Conservation (phyloP, 2,888 invertebrate genomes). For the Heterodera filipjevi region DNA sequence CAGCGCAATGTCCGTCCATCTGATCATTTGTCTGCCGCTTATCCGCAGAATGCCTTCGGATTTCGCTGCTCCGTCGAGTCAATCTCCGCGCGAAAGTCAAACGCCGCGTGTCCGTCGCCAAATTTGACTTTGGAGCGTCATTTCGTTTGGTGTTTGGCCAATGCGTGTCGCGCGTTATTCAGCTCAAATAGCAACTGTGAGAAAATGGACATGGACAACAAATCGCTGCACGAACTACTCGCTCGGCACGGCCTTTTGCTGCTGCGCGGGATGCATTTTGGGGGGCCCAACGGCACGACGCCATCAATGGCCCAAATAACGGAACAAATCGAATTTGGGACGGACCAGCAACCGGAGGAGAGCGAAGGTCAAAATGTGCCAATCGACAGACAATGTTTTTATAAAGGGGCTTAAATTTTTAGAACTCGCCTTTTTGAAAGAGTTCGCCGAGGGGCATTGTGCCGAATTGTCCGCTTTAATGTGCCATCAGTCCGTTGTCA, state of each 20-base stretch:
- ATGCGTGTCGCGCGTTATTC: constrained; percentile 56
- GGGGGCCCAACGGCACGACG: neutral
- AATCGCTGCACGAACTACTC: constrained; percentile 10
- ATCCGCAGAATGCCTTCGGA: constrained; percentile 46
- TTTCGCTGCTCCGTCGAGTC: constrained; percentile 60
- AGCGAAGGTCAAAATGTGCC: neutral
- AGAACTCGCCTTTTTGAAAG: constrained; percentile 26
- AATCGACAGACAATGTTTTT: neutral
- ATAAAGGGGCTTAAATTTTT: neutral
- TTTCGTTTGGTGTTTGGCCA: constrained; percentile 58
- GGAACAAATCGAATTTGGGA: constrained; percentile 21
- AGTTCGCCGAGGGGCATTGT: constrained; percentile 20
- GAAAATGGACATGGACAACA: neutral
- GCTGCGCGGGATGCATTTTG: neutral
- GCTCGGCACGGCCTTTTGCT: constrained; percentile 6
- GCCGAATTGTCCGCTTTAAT: neutral
- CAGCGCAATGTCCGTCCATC: neutral
- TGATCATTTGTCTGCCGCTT: neutral
- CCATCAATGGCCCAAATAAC: constrained; percentile 6
- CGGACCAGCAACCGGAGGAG: neutral
- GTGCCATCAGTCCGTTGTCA: constrained; percentile 1
- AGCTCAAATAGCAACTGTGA: constrained; percentile 38
- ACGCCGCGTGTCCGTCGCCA: neutral
- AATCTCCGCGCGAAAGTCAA: constrained; percentile 4
- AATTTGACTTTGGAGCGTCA: constrained; percentile 56